These are phyloP conservation scores for Monomorium pharaonis DNA, from an alignment of 1,140 invertebrate species.

Conservation along the genomic window DNA sequence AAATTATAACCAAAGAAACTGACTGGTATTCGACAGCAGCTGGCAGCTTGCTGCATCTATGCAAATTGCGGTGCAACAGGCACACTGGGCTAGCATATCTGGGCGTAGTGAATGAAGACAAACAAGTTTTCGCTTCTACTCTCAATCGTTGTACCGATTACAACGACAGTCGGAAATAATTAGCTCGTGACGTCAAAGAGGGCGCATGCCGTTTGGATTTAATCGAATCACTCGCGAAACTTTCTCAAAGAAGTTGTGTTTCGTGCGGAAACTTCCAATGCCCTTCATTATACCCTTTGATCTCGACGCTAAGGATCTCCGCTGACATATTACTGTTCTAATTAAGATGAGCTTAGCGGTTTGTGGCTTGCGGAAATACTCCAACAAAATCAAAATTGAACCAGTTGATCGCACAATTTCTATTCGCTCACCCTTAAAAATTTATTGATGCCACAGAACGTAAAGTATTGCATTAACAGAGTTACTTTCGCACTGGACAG, in stretches of 20 bases:
- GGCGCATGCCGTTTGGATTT: conserved; percentile 75
- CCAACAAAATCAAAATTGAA: conserved; percentile 27
- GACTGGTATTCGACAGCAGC: background rate
- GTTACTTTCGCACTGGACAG: background rate
- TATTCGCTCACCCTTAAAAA: background rate
- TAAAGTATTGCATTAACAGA: background rate
- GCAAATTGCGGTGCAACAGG: conserved; percentile 43
- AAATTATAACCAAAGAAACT: background rate
- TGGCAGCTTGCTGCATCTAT: conserved; percentile 15
- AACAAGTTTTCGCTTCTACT: conserved; percentile 66
- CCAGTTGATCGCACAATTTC: background rate
- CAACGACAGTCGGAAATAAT: conserved; percentile 81
- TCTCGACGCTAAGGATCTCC: conserved; percentile 54
- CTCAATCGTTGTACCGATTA: conserved; percentile 80
- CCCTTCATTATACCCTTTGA: conserved; percentile 55
- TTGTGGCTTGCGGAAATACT: conserved; percentile 14
- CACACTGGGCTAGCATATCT: background rate
- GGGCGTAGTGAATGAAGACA: conserved; percentile 11
- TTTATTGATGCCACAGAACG: background rate
- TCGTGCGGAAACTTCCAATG: conserved; percentile 71
- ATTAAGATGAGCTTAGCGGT: conserved; percentile 57
- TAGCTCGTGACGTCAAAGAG: conserved; percentile 77
- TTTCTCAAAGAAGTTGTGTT: conserved; percentile 70
- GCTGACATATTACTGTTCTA: conserved; percentile 65
- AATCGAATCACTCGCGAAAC: conserved; percentile 74